A percentile compares a stretch with the other conserved stretches of the same genome.
These are phyloP conservation scores for Gobiocypris rarus DNA, from an alignment of 2,113 vertebrate genomes.

Conservation along the genomic window DNA sequence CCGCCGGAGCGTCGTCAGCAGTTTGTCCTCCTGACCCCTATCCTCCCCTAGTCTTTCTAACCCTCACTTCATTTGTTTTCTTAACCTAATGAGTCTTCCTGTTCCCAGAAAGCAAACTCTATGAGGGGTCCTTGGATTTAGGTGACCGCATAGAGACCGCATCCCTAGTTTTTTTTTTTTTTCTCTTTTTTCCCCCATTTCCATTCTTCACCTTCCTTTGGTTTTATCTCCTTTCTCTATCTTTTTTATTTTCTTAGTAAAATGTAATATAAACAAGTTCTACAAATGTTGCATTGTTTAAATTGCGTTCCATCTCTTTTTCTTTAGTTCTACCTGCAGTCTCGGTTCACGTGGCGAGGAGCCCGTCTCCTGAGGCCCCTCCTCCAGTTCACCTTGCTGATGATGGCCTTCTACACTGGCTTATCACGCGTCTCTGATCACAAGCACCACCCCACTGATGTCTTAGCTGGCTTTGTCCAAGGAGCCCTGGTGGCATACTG, in stretches of 20 bases:
- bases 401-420: conserved; percentile 79
- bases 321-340: conserved; percentile 80
- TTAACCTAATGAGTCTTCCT: conserved; percentile 44
- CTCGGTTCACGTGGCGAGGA: conserved; percentile 73
- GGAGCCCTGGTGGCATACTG: conserved; percentile 81
- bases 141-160: not conserved
- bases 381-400: conserved; percentile 78
- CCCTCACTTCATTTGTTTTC: conserved; percentile 41
- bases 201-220: not conserved
- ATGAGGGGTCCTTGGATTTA: not conserved
- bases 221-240: not conserved
- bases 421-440: conserved; percentile 78
- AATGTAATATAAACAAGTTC: not conserved
- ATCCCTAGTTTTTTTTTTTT: not conserved
- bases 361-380: conserved; percentile 74
- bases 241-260: not conserved
- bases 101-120: conserved; percentile 35
- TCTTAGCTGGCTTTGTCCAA: conserved; percentile 75
- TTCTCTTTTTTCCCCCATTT: not conserved
- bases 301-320: conserved; percentile 23
- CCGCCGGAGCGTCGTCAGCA: not conserved
- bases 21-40: conserved; percentile 28
- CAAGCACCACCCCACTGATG: conserved; percentile 77
- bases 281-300: not conserved
- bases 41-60: conserved; percentile 22